These are phyloP conservation scores for Odontophorus gujanensis DNA, from an alignment of 2,113 vertebrate species.

Conservation along the genomic window DNA sequence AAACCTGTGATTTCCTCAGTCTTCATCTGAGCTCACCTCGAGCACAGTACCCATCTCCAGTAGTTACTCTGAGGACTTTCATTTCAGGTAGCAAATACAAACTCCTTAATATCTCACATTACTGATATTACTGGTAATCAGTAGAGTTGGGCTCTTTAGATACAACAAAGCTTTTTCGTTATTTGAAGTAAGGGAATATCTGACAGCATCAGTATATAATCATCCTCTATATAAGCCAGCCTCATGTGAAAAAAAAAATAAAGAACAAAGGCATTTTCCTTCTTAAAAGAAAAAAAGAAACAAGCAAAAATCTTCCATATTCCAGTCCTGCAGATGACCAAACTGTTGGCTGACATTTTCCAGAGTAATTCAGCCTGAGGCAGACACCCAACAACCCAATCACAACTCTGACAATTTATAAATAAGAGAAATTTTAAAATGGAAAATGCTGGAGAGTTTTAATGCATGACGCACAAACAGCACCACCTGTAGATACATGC, in stretches of 20 bases:
- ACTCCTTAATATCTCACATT: neutral
- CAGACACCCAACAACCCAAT: slow-evolving; percentile 4
- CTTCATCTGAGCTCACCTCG: neutral
- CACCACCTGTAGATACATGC: neutral
- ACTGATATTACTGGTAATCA: neutral
- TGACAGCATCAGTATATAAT: neutral
- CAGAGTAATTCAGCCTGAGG: slow-evolving; percentile 1
- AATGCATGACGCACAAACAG: neutral
- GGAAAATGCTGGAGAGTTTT: neutral
- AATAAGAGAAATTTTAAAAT: slow-evolving; percentile 14
- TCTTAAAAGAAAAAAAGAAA: neutral
- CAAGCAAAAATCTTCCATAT: fast-evolving
- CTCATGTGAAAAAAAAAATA: neutral
- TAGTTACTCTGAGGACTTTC: neutral
- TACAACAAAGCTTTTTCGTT: neutral
- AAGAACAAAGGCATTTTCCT: neutral
- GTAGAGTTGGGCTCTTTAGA: neutral
- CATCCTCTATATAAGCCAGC: neutral
- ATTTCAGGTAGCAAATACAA: neutral
- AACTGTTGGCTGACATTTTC: slow-evolving; percentile 37
- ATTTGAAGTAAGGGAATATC: neutral
- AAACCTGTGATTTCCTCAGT: neutral
- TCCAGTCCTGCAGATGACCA: neutral
- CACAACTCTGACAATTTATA: slow-evolving; percentile 1
- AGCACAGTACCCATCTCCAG: neutral